Conservation (phyloP, 2,888 invertebrate genomes). For the Chrysolina haemoptera region DNA sequence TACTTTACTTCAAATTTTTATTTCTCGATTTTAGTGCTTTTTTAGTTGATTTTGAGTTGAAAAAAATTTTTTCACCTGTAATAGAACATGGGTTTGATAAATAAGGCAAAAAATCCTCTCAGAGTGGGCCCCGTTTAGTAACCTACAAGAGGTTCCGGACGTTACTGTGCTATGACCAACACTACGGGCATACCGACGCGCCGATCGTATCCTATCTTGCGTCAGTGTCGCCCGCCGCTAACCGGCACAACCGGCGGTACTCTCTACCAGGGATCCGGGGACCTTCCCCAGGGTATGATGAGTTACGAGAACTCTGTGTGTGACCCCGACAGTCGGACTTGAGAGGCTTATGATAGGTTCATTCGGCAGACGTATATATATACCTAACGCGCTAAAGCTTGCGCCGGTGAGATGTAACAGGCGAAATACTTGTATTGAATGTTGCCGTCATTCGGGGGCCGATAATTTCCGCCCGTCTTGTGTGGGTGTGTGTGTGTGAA, state of each 20-base stretch:
- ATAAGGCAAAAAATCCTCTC: constrained; percentile 61
- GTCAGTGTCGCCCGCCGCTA: constrained; percentile 64
- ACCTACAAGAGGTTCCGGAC: constrained; percentile 57
- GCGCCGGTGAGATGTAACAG: constrained; percentile 36
- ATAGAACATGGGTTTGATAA: background rate
- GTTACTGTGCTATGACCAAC: constrained; percentile 66
- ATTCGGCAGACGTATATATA: constrained; percentile 41
- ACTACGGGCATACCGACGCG: constrained; percentile 61
- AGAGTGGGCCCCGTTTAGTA: constrained; percentile 67
- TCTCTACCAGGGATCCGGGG: constrained; percentile 72
- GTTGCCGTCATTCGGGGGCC: background rate
- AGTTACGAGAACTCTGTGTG: constrained; percentile 68
- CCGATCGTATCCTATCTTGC: constrained; percentile 60
- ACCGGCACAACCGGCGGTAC: constrained; percentile 69
- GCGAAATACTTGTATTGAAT: background rate
- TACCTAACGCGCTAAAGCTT: constrained; percentile 36
- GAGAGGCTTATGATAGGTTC: constrained; percentile 59
- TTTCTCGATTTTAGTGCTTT: too few relatives aligned
- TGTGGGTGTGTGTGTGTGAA: too few relatives aligned
- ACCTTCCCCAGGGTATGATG: constrained; percentile 71
- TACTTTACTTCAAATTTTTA: too few relatives aligned
- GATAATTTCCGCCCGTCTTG: too few relatives aligned
- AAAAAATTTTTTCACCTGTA: background rate
- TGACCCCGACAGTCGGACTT: constrained; percentile 68
- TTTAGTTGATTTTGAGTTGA: too few relatives aligned